These are phyloP conservation scores for Emydocephalus ijimae DNA, from an alignment of 2,113 vertebrate genomes.

Conservation along the genomic window DNA sequence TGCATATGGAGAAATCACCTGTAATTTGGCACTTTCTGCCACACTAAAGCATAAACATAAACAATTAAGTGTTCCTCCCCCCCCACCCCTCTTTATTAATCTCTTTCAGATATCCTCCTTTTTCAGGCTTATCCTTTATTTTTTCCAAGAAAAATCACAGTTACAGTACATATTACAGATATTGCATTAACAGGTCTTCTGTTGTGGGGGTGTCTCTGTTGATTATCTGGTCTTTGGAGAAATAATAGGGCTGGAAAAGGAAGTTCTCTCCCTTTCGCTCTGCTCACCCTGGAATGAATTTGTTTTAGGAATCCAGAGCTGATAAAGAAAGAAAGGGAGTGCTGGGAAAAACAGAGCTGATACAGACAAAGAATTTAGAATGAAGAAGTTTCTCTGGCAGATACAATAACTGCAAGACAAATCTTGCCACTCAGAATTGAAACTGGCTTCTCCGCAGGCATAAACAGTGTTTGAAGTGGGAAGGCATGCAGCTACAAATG, in stretches of 20 bases:
- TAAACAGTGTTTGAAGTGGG: background rate
- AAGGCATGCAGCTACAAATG: background rate
- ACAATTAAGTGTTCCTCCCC: background rate
- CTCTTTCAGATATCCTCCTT: background rate
- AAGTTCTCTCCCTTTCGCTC: background rate
- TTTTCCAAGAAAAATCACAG: background rate
- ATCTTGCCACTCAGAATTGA: background rate
- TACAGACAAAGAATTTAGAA: background rate
- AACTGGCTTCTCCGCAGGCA: background rate
- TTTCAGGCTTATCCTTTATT: background rate
- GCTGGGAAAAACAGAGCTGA: background rate
- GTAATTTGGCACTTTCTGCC: background rate
- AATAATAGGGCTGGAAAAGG: background rate
- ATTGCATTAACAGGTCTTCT: background rate
- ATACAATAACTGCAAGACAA: background rate
- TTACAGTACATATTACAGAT: background rate
- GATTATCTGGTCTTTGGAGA: background rate
- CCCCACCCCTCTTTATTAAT: background rate
- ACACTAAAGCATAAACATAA: background rate
- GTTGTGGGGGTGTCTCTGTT: background rate
- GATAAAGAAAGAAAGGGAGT: background rate
- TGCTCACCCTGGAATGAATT: background rate
- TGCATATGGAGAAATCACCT: background rate
- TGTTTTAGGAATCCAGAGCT: conserved; percentile 2
- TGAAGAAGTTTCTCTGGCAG: background rate